Evolutionary conservation across 2,113 vertebrate species (phyloP), one percentile per base, ranked within the genome.

Genomic region (Ictalurus punctatus): DNA sequence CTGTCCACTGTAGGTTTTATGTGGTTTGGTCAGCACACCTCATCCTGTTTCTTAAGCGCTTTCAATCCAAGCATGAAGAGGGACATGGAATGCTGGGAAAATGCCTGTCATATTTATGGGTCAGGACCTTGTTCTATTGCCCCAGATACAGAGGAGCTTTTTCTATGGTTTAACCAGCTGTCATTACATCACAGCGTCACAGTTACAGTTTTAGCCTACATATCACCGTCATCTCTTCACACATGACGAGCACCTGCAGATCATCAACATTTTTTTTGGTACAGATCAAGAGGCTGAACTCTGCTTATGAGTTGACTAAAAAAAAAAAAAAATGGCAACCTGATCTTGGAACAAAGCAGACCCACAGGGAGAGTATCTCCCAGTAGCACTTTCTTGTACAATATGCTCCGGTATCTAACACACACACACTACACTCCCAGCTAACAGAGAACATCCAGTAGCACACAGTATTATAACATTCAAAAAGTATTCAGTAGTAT

Each of bases 311-410:
- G 61, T 44, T 61, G 52, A 82, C 27, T 54, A n/a, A 76, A 63
- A 69, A 63, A 48, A n/a, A 76, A 63, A 69, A 63, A 48, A 83
- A 52, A 83, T 54, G n/a, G 81, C 67, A 84, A 89, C 80, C 73
- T 89, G 85, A 89, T 91, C 87, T 34, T 69, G 73, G 59, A 91
- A 85, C 83, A 63, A 87, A 83, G 78, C 87, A 80, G 71, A 71
- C 71, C 65, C 48, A 73, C 30, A 76, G 85, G 59, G 58, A 74
- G 37, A 30, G 25, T 44, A 37, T 56, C 69, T 86, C 85, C 59
- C 63, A 59, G 63, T 61, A 79, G 40, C 56, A 56, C 48, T 76
- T 56, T 56, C 14, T 59, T 59, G 81, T 23, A 59, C 56, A 83
- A 61, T 61, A 40, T 37, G 30, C 30, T 83, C 58, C 25, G 56